These are phyloP conservation scores for Haliclystus octoradiatus DNA, from an alignment of 30 jellyfish, hydroid and myxozoan species.

Conservation along the genomic window DNA sequence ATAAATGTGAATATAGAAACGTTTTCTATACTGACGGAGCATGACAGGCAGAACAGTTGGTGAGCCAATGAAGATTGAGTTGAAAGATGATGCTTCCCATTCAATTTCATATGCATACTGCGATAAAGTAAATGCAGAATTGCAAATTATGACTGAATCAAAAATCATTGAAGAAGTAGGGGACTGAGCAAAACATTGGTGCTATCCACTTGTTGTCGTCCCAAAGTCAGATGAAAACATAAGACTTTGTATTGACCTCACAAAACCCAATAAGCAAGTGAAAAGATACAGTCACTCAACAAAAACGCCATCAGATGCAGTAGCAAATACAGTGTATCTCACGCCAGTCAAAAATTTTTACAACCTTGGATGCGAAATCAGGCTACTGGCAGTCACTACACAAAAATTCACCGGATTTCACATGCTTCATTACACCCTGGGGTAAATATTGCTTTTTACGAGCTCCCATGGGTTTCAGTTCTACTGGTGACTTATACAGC, in stretches of 20 bases:
- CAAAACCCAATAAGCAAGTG: neutral
- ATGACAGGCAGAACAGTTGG: too few relatives aligned
- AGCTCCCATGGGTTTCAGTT: neutral
- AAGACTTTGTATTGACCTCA: neutral
- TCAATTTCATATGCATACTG: too few relatives aligned
- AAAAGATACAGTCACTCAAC: neutral
- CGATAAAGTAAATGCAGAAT: too few relatives aligned
- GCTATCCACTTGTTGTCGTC: too few relatives aligned
- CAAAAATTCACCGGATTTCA: neutral
- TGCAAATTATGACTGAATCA: too few relatives aligned
- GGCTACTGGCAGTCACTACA: neutral
- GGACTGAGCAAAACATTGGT: too few relatives aligned
- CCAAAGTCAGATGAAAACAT: neutral
- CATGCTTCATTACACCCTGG: neutral
- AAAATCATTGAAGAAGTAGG: too few relatives aligned
- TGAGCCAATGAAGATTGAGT: too few relatives aligned
- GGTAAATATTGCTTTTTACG: neutral
- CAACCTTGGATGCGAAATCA: neutral
- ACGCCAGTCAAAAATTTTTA: neutral
- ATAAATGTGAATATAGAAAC: too few relatives aligned
- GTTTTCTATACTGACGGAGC: too few relatives aligned
- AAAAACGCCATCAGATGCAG: neutral
- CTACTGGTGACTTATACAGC: neutral
- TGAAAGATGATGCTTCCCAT: too few relatives aligned
- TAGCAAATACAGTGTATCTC: neutral